phyloP scores from a whole-genome alignment of 2,888 invertebrate genomes.

The Acleris holmiana region DNA sequence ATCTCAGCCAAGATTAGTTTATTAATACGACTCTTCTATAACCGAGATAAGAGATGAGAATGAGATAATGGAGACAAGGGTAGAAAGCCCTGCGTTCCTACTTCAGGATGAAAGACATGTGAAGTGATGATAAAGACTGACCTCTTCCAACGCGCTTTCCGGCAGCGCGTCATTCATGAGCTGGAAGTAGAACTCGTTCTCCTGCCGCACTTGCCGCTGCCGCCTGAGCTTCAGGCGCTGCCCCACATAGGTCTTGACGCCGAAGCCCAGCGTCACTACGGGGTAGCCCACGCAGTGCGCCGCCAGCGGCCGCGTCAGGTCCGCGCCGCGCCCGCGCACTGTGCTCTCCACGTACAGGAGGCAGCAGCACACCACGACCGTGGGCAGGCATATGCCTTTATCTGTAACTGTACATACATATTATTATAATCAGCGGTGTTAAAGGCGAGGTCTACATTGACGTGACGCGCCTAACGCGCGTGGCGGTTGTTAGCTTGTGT shows the following conservation, averaged over 20 bases:
- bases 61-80: no score
- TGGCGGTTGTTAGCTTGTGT: no score
- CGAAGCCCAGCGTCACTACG: constrained; percentile 97
- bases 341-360: constrained; percentile 98
- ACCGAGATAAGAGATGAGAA: no score
- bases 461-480: no score
- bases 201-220: constrained; percentile 96
- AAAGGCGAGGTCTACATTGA: no score
- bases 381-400: constrained; percentile 96
- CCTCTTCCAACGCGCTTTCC: constrained; percentile 70
- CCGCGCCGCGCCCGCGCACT: constrained; percentile 90
- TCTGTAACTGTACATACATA: constrained; percentile 82
- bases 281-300: constrained; percentile 98
- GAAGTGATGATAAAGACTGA: constrained; percentile 37
- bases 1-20: no score
- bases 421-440: background rate
- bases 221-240: constrained; percentile 95
- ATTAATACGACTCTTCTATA: no score
- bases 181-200: constrained; percentile 97
- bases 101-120: background rate
- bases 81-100: no score
- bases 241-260: constrained; percentile 96
- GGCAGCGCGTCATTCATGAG: constrained; percentile 96
- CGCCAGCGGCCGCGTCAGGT: constrained; percentile 97
- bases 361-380: constrained; percentile 96